phyloP scores from a whole-genome alignment of 2,797 vertebrate genomes.

The Phrynocephalus guinanensis region DNA sequence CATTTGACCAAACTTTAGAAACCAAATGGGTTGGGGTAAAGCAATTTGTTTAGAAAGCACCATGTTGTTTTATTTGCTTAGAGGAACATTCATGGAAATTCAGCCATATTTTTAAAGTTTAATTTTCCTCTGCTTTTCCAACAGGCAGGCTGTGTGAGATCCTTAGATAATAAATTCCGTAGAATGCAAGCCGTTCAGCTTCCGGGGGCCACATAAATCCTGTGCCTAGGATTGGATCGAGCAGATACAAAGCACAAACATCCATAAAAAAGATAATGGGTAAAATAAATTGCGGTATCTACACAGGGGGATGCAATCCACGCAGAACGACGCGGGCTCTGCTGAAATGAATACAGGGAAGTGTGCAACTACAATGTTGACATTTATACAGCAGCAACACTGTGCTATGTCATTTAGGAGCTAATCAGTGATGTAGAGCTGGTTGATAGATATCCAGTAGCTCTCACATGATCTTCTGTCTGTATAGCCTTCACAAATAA shows the following conservation, averaged over 20 bases:
- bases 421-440: conserved; percentile 2
- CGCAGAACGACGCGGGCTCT: not conserved
- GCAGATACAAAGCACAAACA: conserved; percentile 32
- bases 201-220: conserved; percentile 27
- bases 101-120: conserved; percentile 25
- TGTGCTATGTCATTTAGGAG: not conserved
- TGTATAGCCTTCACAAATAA: not conserved
- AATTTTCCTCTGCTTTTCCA: conserved; percentile 32
- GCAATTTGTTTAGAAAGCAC: not conserved
- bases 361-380: not conserved
- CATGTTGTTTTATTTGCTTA: conserved; percentile 18
- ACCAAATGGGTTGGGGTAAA: not conserved
- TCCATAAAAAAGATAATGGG: conserved; percentile 36
- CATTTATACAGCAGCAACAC: not conserved
- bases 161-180: conserved; percentile 10
- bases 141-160: conserved; percentile 8
- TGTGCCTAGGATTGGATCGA: conserved; percentile 10
- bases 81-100: conserved; percentile 17
- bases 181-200: conserved; percentile 7
- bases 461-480: not conserved
- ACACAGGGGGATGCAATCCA: not conserved
- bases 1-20: not conserved
- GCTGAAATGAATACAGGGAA: conserved; percentile 6
- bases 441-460: not conserved
- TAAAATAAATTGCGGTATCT: conserved; percentile 22